Conservation (phyloP, 1,140 invertebrate species). For the Calosoma granatense region DNA sequence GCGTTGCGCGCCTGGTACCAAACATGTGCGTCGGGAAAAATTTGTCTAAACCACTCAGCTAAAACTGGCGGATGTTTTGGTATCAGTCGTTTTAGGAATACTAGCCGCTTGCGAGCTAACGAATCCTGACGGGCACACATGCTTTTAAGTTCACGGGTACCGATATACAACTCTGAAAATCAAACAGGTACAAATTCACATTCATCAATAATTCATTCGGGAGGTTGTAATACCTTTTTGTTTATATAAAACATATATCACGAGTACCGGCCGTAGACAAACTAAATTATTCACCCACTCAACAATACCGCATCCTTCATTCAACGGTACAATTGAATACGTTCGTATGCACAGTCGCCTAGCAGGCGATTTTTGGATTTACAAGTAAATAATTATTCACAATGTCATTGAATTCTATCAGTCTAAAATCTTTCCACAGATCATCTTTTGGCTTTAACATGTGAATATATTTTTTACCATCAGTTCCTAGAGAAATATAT, state of each 20-base stretch:
- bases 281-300: conserved; percentile 90
- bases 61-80: conserved; percentile 75
- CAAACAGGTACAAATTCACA: too few species aligned
- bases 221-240: conserved; percentile 54
- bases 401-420: conserved; percentile 95
- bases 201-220: too few species aligned
- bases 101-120: conserved; percentile 57
- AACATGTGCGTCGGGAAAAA: conserved; percentile 78
- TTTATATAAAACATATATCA: conserved; percentile 64
- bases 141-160: conserved; percentile 45
- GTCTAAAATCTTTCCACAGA: conserved; percentile 84
- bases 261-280: conserved; percentile 61
- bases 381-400: conserved; percentile 82
- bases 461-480: conserved; percentile 81
- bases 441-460: conserved; percentile 96
- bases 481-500: conserved; percentile 45
- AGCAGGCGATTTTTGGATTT: conserved; percentile 74
- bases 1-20: conserved; percentile 75
- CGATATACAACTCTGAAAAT: conserved; percentile 38
- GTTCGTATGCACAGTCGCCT: conserved; percentile 80
- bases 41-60: conserved; percentile 80
- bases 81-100: conserved; percentile 62
- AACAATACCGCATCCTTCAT: conserved; percentile 88
- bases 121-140: conserved; percentile 47
- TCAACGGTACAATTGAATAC: conserved; percentile 87